Evolutionary conservation across 2,113 vertebrate species (phyloP).

Genomic region (Marmota flaviventris): DNA sequence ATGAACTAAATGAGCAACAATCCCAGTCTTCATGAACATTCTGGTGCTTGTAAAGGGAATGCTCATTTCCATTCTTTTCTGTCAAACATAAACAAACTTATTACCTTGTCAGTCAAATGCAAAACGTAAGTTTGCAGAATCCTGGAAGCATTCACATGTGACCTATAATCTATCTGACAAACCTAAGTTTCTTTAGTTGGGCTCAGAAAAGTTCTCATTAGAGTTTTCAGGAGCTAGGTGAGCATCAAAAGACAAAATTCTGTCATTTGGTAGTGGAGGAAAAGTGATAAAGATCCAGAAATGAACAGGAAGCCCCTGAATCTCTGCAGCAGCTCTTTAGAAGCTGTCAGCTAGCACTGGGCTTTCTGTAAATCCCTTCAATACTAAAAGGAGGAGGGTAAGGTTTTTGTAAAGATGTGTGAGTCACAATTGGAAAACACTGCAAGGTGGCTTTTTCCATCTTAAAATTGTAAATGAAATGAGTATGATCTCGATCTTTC

Average conservation of each 20-base stretch:
- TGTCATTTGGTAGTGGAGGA: background rate
- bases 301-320: background rate
- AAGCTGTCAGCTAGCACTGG: background rate
- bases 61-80: background rate
- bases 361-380: conserved; percentile 23
- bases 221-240: conserved; percentile 43
- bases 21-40: background rate
- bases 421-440: background rate
- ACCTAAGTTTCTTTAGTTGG: background rate
- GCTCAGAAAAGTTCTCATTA: background rate
- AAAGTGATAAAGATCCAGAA: background rate
- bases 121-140: background rate
- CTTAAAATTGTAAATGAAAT: background rate
- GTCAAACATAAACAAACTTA: background rate
- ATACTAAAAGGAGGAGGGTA: background rate
- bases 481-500: background rate
- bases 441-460: background rate
- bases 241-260: conserved; percentile 19
- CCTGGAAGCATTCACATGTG: background rate
- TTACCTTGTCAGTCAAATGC: background rate
- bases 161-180: background rate
- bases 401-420: background rate
- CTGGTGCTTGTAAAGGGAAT: background rate
- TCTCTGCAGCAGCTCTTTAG: background rate
- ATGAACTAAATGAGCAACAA: background rate